Conservation (phyloP, 2,888 invertebrate genomes). For the Malthinus flaveolus region DNA sequence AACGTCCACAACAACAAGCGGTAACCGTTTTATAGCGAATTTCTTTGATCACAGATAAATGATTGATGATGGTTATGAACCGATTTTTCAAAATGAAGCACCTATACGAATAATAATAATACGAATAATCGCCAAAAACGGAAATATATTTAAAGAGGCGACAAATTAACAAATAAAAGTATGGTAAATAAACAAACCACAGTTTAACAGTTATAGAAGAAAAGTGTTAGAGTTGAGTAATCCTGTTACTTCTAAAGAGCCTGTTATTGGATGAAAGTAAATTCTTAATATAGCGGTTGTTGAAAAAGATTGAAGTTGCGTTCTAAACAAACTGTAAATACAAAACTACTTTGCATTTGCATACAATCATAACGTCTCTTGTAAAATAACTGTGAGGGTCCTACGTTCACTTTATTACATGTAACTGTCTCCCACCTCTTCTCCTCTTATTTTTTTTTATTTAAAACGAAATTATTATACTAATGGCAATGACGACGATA, state of each 20-base stretch:
- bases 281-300: conserved; percentile 36
- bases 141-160: too few relatives aligned
- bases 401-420: conserved; percentile 14
- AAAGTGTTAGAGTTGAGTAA: conserved; percentile 37
- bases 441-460: not conserved
- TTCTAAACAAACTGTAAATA: conserved; percentile 27
- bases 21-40: too few relatives aligned
- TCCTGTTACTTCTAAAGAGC: conserved; percentile 31
- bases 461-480: not conserved
- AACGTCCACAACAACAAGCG: too few relatives aligned
- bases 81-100: too few relatives aligned
- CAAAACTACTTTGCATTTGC: conserved; percentile 19
- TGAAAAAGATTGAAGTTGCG: conserved; percentile 1
- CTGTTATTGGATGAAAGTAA: conserved; percentile 42
- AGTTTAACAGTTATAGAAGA: conserved; percentile 32
- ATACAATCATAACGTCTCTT: conserved; percentile 26
- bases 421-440: conserved; percentile 13
- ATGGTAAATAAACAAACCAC: conserved; percentile 5
- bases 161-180: not conserved
- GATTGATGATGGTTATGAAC: too few relatives aligned
- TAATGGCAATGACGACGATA: not conserved
- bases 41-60: too few relatives aligned
- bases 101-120: too few relatives aligned
- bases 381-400: conserved; percentile 24
- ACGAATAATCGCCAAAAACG: too few relatives aligned